Conservation (phyloP, 2,113 vertebrate species). For the Oceanites oceanicus region DNA sequence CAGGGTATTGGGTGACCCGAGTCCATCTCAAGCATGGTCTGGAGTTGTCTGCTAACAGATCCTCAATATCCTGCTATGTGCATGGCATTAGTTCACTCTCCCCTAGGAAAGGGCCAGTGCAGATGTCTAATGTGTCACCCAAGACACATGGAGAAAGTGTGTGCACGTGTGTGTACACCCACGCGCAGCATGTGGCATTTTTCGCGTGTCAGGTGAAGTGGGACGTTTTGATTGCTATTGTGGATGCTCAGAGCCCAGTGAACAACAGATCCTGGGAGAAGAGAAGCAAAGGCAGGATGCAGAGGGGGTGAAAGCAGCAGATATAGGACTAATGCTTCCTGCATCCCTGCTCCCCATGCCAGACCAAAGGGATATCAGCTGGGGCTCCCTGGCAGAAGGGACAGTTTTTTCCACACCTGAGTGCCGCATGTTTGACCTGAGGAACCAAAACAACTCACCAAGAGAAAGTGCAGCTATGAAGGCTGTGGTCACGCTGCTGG, state of each 20-base stretch:
- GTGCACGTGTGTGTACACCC: accelerated
- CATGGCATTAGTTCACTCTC: background rate
- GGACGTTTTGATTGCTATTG: background rate
- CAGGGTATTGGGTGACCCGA: background rate
- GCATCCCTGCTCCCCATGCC: background rate
- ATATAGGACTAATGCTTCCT: background rate
- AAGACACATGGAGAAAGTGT: accelerated
- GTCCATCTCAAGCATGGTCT: accelerated
- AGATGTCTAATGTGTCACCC: background rate
- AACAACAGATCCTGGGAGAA: background rate
- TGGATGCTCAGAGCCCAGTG: background rate
- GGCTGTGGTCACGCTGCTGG: slow-evolving; percentile 90
- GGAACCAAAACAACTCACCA: slow-evolving; percentile 72
- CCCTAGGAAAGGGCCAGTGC: background rate
- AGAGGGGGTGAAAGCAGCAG: background rate
- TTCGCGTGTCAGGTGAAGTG: background rate
- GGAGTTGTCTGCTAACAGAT: background rate
- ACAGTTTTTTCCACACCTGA: background rate
- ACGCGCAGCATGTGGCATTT: background rate
- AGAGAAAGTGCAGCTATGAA: slow-evolving; percentile 89
- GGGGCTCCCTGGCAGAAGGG: background rate
- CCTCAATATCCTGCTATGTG: background rate
- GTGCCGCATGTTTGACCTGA: background rate
- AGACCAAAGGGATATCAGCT: background rate
- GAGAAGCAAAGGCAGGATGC: background rate